Base-by-base conservation (phyloP, 2,888 invertebrate genomes). In the Perizoma flavofasciatum region DNA sequence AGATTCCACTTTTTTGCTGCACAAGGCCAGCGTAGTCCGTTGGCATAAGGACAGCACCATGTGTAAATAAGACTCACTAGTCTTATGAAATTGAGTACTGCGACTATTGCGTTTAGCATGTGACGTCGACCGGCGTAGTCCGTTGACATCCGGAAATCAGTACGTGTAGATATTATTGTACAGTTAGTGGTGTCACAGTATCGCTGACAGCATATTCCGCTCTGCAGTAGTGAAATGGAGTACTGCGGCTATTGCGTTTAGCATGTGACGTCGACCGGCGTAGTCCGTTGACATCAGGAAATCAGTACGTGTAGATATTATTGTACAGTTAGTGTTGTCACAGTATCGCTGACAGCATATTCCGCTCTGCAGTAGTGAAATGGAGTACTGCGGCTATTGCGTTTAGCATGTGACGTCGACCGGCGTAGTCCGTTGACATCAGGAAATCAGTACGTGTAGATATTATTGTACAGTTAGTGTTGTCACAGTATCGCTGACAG, bases 291-390 rank as follows among this genome's bases (percentile, higher is more conserved):
- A 37, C 6, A 7, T 11, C 22, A 37, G 10, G 10, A 41, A 4
- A 32, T 22, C 33, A 37, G 41, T 41, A 34, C 35, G 35, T 22
- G 9, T 32, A 52, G 35, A 51, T 41, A n/a, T 39, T 5, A 6
- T 9, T 34, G n/a, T n/a, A n/a, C n/a, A n/a, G n/a, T 22, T 45
- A 45, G 11, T 22, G 8, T 45, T 2, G 22, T 45, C 41, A 41
- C 41, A 41, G 60, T 1, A 74, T 82, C 0, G 75, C 70, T 1
- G 82, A 58, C 0, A 87, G 88, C 34, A 77, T 74, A 57, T 93
- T 94, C 74, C 94, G 94, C 83, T 98, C 98, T 9, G 89, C 84
- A 0, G 92, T 87, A 55, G 96, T 97, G 79, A 37, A 37, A 37
- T 37, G 41, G 5, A 98, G 87, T 0, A 41, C 41, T 41, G 10